Evolutionary conservation across 2,888 invertebrate species (phyloP).

Genomic region (Ennomos erosarius): DNA sequence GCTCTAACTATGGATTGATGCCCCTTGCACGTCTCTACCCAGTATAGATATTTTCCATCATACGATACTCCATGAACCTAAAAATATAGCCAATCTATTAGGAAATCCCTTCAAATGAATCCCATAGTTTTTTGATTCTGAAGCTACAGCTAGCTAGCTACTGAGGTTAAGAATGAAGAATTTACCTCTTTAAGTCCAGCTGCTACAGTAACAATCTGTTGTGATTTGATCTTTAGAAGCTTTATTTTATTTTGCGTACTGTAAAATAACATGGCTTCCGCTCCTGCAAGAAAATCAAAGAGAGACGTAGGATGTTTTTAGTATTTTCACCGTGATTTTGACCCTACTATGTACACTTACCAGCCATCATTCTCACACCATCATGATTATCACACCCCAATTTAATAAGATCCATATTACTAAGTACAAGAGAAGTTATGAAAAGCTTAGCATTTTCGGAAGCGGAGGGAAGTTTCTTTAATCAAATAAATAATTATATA

Average conservation of each 20-base stretch:
- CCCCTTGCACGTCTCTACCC: slow-evolving; percentile 90
- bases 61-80: slow-evolving; percentile 88
- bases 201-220: slow-evolving; percentile 68
- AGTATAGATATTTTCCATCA: slow-evolving; percentile 90
- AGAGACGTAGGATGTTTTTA: too few species aligned
- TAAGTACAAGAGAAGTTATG: too few species aligned
- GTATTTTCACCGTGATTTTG: too few species aligned
- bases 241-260: slow-evolving; percentile 88
- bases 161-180: background rate
- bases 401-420: too few species aligned
- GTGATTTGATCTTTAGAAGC: slow-evolving; percentile 85
- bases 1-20: slow-evolving; percentile 90
- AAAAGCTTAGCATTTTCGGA: too few species aligned
- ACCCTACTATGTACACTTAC: too few species aligned
- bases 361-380: too few species aligned
- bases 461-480: too few species aligned
- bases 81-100: background rate
- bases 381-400: too few species aligned
- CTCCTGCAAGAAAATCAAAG: slow-evolving; percentile 62
- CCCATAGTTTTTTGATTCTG: too few species aligned
- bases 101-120: background rate
- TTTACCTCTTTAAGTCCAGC: slow-evolving; percentile 64
- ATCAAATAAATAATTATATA: too few species aligned
- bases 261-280: slow-evolving; percentile 89
- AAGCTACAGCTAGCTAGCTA: too few species aligned